Percentiles rank a stretch among this genome's conserved stretches.
Conservation (phyloP, 2,888 invertebrate genomes). For the Nymphalis urticae region DNA sequence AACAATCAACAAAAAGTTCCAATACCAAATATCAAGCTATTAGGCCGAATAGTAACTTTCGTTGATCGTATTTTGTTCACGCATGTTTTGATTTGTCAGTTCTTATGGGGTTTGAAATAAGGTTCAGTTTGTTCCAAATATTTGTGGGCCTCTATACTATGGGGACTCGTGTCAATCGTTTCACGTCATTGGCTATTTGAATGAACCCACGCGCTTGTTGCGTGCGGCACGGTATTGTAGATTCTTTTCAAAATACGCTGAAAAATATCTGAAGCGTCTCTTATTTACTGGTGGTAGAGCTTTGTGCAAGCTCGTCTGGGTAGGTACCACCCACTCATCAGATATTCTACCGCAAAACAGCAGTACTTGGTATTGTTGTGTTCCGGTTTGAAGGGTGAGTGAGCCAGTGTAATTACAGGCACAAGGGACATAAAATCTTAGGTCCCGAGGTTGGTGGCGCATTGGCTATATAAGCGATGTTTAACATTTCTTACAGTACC, state of each 20-base stretch:
- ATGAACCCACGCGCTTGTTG: constrained; percentile 66
- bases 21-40: constrained; percentile 27
- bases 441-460: too few relatives aligned
- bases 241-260: not conserved
- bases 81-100: not conserved
- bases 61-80: constrained; percentile 45
- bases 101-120: constrained; percentile 12
- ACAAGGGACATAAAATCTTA: too few relatives aligned
- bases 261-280: too few relatives aligned
- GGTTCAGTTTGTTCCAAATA: not conserved
- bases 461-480: too few relatives aligned
- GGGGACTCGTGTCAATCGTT: constrained; percentile 61
- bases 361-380: too few relatives aligned
- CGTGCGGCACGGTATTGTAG: constrained; percentile 68
- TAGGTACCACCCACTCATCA: too few relatives aligned
- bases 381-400: too few relatives aligned
- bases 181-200: constrained; percentile 72
- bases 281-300: too few relatives aligned
- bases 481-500: too few relatives aligned
- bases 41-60: constrained; percentile 32
- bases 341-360: too few relatives aligned
- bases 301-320: too few relatives aligned
- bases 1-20: constrained; percentile 23
- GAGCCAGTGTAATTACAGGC: too few relatives aligned
- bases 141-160: constrained; percentile 18